phyloP scores from a whole-genome alignment of 1,140 invertebrate genomes.

The Listronotus oregonensis region DNA sequence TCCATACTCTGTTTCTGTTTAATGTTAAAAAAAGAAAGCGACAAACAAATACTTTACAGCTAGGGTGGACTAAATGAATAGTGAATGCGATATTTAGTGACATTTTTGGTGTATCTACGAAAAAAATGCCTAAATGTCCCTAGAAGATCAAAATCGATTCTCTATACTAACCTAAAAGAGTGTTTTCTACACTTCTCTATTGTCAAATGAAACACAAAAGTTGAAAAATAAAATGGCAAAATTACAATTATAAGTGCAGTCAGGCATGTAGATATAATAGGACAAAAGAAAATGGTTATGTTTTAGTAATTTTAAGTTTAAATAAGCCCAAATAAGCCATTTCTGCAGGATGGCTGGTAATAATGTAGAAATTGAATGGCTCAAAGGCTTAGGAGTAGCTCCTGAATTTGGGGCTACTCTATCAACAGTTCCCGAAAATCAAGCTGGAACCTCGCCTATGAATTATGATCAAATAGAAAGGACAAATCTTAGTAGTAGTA shows the following conservation, averaged over 20 bases:
- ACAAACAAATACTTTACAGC: too few relatives aligned
- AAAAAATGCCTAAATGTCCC: too few relatives aligned
- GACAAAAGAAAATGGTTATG: constrained; percentile 5
- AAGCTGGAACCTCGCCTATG: constrained; percentile 43
- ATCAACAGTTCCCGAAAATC: constrained; percentile 50
- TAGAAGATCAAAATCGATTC: too few relatives aligned
- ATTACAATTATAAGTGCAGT: background rate
- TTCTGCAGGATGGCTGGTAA: constrained; percentile 53
- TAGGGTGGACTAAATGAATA: too few relatives aligned
- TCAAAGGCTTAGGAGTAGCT: constrained; percentile 48
- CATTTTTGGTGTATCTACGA: too few relatives aligned
- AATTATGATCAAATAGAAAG: constrained; percentile 54
- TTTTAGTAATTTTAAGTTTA: constrained; percentile 15
- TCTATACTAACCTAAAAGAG: constrained; percentile 29
- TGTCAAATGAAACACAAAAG: constrained; percentile 22
- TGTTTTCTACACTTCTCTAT: constrained; percentile 21
- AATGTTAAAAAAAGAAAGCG: too few relatives aligned
- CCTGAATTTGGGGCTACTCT: constrained; percentile 48
- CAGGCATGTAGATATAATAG: background rate
- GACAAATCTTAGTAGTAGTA: constrained; percentile 50
- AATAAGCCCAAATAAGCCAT: constrained; percentile 3
- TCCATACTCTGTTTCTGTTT: too few relatives aligned
- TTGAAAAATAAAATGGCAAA: constrained; percentile 22
- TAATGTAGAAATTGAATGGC: constrained; percentile 56
- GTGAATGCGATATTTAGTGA: too few relatives aligned